Percentiles rank a stretch among this genome's conserved stretches.
Conservation (phyloP, 2,888 invertebrate species). For the Clanis bilineata region DNA sequence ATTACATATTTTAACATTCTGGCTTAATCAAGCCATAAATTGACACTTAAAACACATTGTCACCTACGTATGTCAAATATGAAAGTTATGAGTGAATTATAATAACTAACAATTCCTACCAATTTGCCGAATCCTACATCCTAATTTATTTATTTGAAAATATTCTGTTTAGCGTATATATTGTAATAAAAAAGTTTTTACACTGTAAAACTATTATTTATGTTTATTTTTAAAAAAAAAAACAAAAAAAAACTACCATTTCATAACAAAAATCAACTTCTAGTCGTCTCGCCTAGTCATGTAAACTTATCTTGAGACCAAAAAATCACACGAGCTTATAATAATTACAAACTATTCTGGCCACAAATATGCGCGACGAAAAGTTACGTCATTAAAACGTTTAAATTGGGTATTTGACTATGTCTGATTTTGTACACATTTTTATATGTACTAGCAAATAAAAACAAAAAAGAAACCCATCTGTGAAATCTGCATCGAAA, state of each 20-base stretch:
- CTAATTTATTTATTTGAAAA: background rate
- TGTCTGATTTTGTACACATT: no score
- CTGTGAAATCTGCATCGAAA: no score
- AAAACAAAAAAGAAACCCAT: no score
- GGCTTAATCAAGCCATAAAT: background rate
- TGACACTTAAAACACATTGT: background rate
- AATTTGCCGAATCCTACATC: constrained; percentile 1
- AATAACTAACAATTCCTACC: background rate
- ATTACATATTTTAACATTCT: background rate
- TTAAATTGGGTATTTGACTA: no score
- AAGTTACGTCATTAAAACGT: background rate
- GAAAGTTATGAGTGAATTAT: background rate
- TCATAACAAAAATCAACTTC: background rate
- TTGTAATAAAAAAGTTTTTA: constrained; percentile 1
- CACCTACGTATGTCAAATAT: background rate
- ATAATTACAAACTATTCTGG: background rate
- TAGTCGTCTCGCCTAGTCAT: background rate
- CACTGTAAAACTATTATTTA: background rate
- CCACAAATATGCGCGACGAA: background rate
- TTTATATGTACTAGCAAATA: no score
- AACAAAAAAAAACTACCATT: no score
- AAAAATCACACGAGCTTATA: constrained; percentile 11
- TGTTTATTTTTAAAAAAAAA: background rate
- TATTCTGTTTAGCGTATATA: background rate
- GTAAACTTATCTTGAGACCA: constrained; percentile 7